A percentile compares a stretch with the other conserved stretches of the same genome.
Conservation (phyloP, 2,888 invertebrate species). For the Oligia fasciuncula region DNA sequence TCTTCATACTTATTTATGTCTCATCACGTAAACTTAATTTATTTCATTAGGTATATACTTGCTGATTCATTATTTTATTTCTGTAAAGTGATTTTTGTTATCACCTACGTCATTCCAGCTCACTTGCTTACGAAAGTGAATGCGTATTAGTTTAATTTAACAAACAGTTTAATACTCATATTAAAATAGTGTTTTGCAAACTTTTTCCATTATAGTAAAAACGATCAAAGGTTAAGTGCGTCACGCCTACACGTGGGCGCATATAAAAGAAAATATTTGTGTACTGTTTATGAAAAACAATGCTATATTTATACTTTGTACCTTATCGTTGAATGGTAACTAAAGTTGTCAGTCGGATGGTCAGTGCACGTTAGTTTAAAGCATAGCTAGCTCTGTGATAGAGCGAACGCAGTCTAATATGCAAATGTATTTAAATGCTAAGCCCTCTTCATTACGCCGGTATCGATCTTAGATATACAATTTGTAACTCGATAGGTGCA, state of each 20-base stretch:
- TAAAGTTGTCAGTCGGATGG: slow-evolving; percentile 57
- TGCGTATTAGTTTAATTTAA: slow-evolving; percentile 16
- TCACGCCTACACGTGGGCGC: slow-evolving; percentile 10
- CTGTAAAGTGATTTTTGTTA: neutral
- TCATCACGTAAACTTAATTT: slow-evolving; percentile 5
- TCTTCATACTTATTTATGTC: slow-evolving; percentile 24
- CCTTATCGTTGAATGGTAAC: slow-evolving; percentile 43
- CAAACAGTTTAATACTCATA: slow-evolving; percentile 17
- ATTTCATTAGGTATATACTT: slow-evolving; percentile 3
- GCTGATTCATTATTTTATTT: slow-evolving; percentile 1
- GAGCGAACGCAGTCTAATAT: slow-evolving; percentile 89
- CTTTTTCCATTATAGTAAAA: slow-evolving; percentile 12
- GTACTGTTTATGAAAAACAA: slow-evolving; percentile 17
- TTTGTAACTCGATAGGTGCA: slow-evolving; percentile 88
- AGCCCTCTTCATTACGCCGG: slow-evolving; percentile 89
- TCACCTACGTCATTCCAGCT: slow-evolving; percentile 1
- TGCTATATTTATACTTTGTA: slow-evolving; percentile 11
- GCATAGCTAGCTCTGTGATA: slow-evolving; percentile 57
- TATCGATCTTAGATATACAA: slow-evolving; percentile 90
- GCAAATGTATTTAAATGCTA: slow-evolving; percentile 90
- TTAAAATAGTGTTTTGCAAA: slow-evolving; percentile 26
- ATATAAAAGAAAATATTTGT: neutral
- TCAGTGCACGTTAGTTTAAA: slow-evolving; percentile 54
- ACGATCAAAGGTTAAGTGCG: slow-evolving; percentile 22
- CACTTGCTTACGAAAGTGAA: neutral